Base-by-base conservation (phyloP, 2,888 invertebrate genomes). In the Chaitophorus viminalis region DNA sequence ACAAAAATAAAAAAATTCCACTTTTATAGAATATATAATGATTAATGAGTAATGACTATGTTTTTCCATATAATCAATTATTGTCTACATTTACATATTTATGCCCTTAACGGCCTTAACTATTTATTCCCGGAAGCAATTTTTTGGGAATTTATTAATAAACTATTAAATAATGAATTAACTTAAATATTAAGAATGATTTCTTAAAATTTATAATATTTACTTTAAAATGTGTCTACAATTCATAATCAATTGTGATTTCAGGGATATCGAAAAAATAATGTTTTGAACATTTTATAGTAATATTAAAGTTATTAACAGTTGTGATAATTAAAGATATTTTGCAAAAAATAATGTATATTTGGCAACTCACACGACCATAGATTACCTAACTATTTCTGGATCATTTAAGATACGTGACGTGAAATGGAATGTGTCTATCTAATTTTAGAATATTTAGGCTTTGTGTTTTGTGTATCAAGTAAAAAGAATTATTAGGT, bases 371-470 rank as follows among this genome's bases (percentile, higher is more conserved):
- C 25, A 31, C 25, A 18, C 9, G 17, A 65, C 39, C 31, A 76
- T 65, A 84, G 76, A 76, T 84, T 82, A 82, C 54, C 39, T 84
- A 39, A 75, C 65, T 83, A 83, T 84, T 84, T 76, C 75, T 76
- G 39, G 75, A 76, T 65, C 75, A 39, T 84, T 65, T 65, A 84
- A 76, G 65, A 46, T 76, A 75, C 31, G 25, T 84, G 75, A 65
- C 54, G 36, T 74, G n/a, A 36, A 76, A 65, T 84, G 60, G 75
- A 84, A 84, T 84, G 54, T 39, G 36, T 83, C n/a, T 29, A 29
- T 83, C 60, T 83, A 74, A 83, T 74, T 83, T 83, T 83, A 82
- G 74, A 82, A 72, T 36, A 60, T 74, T 36, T 83, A 83, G 82
- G 54, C 82, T 36, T 83, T 82, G 72, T 74, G 18, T 11, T n/a